Base-by-base conservation (phyloP, 2,888 invertebrate species). In the Operophtera brumata region DNA sequence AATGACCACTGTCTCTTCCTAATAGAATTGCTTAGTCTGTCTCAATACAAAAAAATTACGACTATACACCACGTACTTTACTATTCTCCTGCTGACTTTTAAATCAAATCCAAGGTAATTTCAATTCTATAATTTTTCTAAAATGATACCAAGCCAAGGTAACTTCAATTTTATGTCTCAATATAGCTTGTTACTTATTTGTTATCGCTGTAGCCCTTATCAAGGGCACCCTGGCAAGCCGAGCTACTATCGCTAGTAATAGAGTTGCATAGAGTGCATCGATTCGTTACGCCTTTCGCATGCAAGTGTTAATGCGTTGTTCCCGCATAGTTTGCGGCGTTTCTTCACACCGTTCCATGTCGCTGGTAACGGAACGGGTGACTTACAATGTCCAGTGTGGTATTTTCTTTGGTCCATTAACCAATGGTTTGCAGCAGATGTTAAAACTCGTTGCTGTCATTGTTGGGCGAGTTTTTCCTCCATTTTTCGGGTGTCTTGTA, bases 261-360 rank as follows among this genome's bases (percentile, higher is more conserved):
- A 35, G 20, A 42, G 45, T 48, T 12, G 48, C 62, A 39, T 14
- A 61, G 63, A 61, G 49, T 61, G 49, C 60, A 55, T 52, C 52
- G 43, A 71, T 73, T 70, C 47, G 67, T 46, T 58, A 64, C 60
- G 67, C 64, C 42, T 53, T 60, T 69, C 59, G 58, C 61, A 54
- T 62, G 60, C 58, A 47, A 66, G 63, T 65, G 69, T 69, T 76
- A 73, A 37, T 32, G 37, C 50, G 52, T 35, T 36, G 47, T 47
- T 34, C 26, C 51, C 43, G 47, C 47, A 35, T 35, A 69, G 68
- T 68, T 70, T 62, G 58, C 54, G 41, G 47, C 49, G 62, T 69
- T 71, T 67, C 68, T 62, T 69, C 52, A 59, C 53, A 50, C 55
- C 50, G 47, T 28, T 50, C 47, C 52, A 25, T 40, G 44, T 32